Evolutionary conservation across 2,888 invertebrate genomes (phyloP).

Genomic region (Norana najaformis): DNA sequence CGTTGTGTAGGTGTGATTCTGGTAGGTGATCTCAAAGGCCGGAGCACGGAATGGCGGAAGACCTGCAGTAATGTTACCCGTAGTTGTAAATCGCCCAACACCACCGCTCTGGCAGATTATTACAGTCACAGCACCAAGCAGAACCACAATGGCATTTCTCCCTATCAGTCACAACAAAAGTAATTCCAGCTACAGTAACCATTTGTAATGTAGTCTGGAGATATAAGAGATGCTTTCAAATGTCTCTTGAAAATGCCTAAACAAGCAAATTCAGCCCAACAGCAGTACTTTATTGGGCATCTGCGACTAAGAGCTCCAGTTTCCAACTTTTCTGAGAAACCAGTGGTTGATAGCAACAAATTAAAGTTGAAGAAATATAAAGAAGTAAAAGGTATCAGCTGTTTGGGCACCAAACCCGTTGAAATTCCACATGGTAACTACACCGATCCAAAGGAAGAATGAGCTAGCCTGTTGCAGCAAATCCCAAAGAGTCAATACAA

Average conservation of each 20-base stretch:
- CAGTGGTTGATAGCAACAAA: neutral
- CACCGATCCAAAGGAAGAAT: no score
- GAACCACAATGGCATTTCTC: conserved; percentile 46
- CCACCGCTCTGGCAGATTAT: conserved; percentile 34
- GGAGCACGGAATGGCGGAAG: conserved; percentile 42
- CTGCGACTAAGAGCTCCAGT: no score
- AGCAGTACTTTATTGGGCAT: no score
- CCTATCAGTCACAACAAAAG: conserved; percentile 39
- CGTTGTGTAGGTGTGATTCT: conserved; percentile 32
- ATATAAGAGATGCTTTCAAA: neutral
- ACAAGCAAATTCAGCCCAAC: no score
- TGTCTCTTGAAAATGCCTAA: neutral
- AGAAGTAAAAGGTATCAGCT: neutral
- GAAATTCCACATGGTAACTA: neutral
- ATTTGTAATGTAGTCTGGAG: neutral
- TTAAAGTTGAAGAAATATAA: neutral
- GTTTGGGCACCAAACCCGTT: neutral
- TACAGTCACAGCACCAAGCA: conserved; percentile 41
- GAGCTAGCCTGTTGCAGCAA: no score
- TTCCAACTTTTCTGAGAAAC: no score
- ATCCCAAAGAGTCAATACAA: neutral
- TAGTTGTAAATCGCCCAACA: conserved; percentile 39
- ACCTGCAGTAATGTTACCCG: conserved; percentile 42
- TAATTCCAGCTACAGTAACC: neutral
- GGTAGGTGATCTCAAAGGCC: conserved; percentile 33